phyloP scores from a whole-genome alignment of 2,113 vertebrate species.

The Anser cygnoides region DNA sequence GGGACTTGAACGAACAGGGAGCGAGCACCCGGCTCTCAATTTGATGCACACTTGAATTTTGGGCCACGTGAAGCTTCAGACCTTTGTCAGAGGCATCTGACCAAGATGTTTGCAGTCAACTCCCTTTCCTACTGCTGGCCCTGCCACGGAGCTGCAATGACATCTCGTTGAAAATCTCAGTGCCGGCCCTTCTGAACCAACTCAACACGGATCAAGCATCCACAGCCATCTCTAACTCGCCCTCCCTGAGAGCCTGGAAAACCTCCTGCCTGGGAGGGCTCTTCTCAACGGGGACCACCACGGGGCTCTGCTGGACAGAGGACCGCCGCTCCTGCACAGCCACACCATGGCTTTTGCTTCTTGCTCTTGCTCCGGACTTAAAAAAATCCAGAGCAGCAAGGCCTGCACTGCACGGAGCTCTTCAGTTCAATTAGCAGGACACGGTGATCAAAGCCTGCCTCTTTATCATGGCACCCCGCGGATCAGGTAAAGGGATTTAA shows the following conservation, averaged over 20 bases:
- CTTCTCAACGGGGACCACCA: not conserved
- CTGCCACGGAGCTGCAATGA: no score
- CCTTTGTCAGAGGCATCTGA: not conserved
- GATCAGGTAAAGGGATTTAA: not conserved
- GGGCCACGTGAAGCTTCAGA: not conserved
- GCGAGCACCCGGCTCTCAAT: not conserved
- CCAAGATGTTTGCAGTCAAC: not conserved
- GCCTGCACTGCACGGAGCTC: not conserved
- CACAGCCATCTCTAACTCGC: no score
- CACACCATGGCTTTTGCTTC: not conserved
- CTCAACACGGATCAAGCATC: not conserved
- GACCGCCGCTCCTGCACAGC: not conserved
- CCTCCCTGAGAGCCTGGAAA: not conserved
- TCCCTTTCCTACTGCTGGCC: not conserved
- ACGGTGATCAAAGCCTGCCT: not conserved
- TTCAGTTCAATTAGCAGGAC: not conserved
- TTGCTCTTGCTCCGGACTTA: not conserved
- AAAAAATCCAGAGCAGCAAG: not conserved
- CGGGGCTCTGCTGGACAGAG: fast-evolving
- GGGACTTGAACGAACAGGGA: not conserved
- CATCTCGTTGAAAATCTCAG: not conserved
- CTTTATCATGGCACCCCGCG: not conserved
- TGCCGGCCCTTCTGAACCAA: not conserved
- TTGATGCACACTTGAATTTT: not conserved
- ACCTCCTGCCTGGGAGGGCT: not conserved